A percentile compares a stretch with the other conserved stretches of the same genome.
Conservation (phyloP, 2,797 vertebrate genomes). For the Eulemur albifrons region DNA sequence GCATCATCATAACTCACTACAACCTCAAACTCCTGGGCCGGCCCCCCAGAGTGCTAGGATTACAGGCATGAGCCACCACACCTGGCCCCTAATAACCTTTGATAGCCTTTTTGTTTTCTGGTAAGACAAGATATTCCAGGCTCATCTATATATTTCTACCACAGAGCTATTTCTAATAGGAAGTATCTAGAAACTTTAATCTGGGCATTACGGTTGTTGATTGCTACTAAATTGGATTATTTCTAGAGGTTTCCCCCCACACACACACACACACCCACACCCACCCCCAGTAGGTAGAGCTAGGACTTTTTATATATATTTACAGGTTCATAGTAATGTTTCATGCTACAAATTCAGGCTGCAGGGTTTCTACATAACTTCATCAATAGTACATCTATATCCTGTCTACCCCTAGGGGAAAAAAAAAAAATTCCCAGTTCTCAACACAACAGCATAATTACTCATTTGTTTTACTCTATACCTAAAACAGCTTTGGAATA, state of each 20-base stretch:
- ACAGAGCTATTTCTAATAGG: not conserved
- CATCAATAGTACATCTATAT: not conserved
- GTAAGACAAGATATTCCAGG: not conserved
- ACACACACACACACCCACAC: no score
- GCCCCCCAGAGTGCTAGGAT: not conserved
- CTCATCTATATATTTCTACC: not conserved
- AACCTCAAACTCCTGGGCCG: not conserved
- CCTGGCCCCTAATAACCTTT: not conserved
- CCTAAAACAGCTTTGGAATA: not conserved
- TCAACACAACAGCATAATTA: not conserved
- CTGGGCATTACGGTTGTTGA: not conserved
- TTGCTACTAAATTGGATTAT: not conserved
- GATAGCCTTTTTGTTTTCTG: not conserved
- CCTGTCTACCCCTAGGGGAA: not conserved
- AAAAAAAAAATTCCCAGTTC: not conserved
- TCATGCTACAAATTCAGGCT: not conserved
- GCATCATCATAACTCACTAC: not conserved
- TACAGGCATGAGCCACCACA: not conserved
- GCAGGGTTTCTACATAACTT: not conserved
- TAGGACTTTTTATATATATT: not conserved
- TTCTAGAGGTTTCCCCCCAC: not conserved
- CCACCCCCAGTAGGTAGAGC: not conserved
- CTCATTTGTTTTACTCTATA: not conserved
- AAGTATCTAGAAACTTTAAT: not conserved
- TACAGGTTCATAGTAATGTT: not conserved